Evolutionary conservation across 1,140 invertebrate species (phyloP).

Genomic region (Saxidomus purpurata): DNA sequence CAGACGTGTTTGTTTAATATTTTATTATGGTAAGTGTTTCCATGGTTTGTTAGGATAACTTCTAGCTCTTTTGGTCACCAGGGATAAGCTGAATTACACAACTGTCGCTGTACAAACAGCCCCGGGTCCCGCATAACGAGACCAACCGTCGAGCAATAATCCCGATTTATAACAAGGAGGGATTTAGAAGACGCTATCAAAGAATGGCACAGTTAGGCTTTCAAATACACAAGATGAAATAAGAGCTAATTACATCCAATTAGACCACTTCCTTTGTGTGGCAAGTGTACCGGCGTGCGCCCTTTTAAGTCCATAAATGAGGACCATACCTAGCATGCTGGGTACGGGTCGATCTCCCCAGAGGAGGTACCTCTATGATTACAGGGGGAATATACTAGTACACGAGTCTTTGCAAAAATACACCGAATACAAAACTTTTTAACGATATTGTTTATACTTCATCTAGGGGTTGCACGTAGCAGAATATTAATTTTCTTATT

Average conservation of each 20-base stretch:
- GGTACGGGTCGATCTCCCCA: too few relatives aligned
- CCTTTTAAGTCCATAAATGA: neutral
- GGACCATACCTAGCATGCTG: neutral
- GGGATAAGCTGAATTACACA: neutral
- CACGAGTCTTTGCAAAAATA: too few relatives aligned
- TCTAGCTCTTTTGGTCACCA: neutral
- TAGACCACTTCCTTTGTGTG: neutral
- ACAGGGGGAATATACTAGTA: too few relatives aligned
- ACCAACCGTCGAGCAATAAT: slow-evolving; percentile 14
- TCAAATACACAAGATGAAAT: neutral
- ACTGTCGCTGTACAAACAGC: neutral
- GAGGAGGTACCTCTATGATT: too few relatives aligned
- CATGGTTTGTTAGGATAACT: neutral
- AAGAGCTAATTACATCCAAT: neutral
- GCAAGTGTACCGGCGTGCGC: neutral
- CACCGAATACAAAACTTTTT: too few relatives aligned
- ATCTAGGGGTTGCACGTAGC: too few relatives aligned
- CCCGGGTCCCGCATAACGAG: neutral
- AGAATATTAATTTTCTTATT: too few relatives aligned
- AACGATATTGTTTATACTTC: too few relatives aligned
- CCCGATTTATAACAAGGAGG: neutral
- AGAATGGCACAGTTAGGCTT: neutral
- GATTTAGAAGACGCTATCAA: neutral
- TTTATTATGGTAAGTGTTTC: neutral
- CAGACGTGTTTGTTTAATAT: neutral